Evolutionary conservation across 2,888 invertebrate genomes (phyloP).

Genomic region (Andricus quercusramuli): DNA sequence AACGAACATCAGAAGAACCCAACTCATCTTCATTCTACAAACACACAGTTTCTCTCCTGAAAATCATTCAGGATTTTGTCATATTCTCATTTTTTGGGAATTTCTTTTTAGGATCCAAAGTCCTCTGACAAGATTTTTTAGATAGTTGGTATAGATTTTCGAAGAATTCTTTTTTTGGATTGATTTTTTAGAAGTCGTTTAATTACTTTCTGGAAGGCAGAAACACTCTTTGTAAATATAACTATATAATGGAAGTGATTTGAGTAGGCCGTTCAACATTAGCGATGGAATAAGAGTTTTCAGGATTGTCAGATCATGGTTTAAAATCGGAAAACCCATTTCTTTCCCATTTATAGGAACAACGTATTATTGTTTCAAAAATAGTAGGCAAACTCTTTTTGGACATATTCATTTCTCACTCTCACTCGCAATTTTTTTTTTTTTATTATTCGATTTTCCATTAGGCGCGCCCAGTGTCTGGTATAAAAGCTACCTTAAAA

Average conservation of each 20-base stretch:
- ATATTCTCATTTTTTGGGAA: neutral
- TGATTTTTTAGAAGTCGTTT: neutral
- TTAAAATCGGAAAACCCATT: neutral
- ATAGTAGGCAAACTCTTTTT: neutral
- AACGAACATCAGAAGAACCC: neutral
- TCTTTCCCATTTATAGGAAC: neutral
- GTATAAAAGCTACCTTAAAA: conserved; percentile 73
- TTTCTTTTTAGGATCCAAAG: neutral
- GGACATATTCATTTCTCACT: conserved; percentile 40
- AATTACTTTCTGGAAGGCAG: neutral
- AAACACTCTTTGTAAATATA: neutral
- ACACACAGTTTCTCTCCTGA: neutral
- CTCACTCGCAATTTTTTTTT: conserved; percentile 24
- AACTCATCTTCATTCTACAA: neutral
- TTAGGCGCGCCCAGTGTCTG: conserved; percentile 42
- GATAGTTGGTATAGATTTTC: neutral
- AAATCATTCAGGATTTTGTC: neutral
- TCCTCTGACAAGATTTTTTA: neutral
- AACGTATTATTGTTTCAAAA: neutral
- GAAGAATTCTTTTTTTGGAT: neutral
- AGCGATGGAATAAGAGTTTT: neutral
- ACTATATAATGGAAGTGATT: neutral
- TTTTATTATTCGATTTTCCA: conserved; percentile 19
- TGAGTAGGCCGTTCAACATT: neutral
- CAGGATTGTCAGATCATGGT: neutral